Evolutionary conservation across 1,140 invertebrate genomes (phyloP).

Genomic region (Pomacea maculata): DNA sequence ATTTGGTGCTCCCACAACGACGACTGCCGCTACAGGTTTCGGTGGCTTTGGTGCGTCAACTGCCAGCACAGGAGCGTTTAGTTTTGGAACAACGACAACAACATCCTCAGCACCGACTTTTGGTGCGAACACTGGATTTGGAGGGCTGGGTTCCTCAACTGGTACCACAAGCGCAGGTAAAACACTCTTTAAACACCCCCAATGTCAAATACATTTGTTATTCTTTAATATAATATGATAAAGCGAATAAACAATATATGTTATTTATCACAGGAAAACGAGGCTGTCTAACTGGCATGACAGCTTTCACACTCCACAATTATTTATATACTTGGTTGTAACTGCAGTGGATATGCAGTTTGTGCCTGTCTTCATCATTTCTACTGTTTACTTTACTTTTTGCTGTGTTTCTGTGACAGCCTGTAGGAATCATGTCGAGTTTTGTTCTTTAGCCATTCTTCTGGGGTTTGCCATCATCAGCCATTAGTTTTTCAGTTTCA

Average conservation of each 20-base stretch:
- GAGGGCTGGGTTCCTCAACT: slow-evolving; percentile 14
- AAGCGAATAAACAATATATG: neutral
- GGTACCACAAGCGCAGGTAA: slow-evolving; percentile 10
- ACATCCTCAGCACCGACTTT: slow-evolving; percentile 31
- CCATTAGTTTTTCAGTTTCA: too few relatives aligned
- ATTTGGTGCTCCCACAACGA: slow-evolving; percentile 13
- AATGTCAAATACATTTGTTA: neutral
- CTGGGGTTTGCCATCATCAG: too few relatives aligned
- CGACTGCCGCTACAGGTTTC: slow-evolving; percentile 17
- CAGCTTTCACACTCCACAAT: too few relatives aligned
- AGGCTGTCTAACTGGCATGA: too few relatives aligned
- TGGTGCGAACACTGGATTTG: slow-evolving; percentile 20
- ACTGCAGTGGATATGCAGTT: too few relatives aligned
- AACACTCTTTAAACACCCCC: neutral
- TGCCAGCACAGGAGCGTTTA: slow-evolving; percentile 27
- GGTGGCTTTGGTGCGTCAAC: slow-evolving; percentile 19
- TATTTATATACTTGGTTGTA: too few relatives aligned
- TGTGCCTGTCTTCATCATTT: too few relatives aligned
- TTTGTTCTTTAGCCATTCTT: too few relatives aligned
- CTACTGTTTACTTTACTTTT: too few relatives aligned
- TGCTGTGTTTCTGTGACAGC: too few relatives aligned
- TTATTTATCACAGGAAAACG: neutral
- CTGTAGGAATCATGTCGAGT: too few relatives aligned
- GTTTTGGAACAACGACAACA: slow-evolving; percentile 38
- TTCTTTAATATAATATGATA: neutral